These are phyloP conservation scores for Barypeithes pellucidus DNA, from an alignment of 2,888 invertebrate genomes.

Conservation along the genomic window DNA sequence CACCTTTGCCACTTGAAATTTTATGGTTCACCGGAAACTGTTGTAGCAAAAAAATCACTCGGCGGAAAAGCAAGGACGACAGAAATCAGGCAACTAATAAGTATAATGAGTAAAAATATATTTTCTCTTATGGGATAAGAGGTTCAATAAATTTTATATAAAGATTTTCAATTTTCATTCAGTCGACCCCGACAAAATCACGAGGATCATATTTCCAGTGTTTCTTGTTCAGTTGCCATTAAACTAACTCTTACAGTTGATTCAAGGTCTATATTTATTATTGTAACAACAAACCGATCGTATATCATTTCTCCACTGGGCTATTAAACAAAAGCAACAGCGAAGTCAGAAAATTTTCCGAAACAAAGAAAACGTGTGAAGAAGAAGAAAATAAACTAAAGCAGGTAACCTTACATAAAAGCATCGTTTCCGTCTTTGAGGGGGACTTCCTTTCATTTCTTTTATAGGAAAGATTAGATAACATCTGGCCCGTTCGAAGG, in stretches of 20 bases:
- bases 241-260: no score
- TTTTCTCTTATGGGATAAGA: no score
- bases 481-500: conserved; percentile 5
- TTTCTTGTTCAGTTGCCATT: no score
- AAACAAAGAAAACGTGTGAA: not conserved
- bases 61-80: not conserved
- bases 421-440: conserved; percentile 6
- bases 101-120: no score
- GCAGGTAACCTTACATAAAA: conserved; percentile 7
- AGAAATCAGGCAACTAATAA: no score
- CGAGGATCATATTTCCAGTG: no score
- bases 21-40: conserved; percentile 1
- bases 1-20: conserved; percentile 19
- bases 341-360: not conserved
- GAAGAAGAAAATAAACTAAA: conserved; percentile 2
- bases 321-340: not conserved
- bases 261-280: no score
- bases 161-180: no score
- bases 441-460: not conserved
- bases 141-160: no score
- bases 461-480: conserved; percentile 11
- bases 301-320: not conserved
- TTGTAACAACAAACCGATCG: no score
- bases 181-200: no score
- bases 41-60: not conserved